Evolutionary conservation across 2,113 vertebrate species (phyloP), one percentile per base, ranked within the genome.

Genomic region (Artemisiospiza belli): DNA sequence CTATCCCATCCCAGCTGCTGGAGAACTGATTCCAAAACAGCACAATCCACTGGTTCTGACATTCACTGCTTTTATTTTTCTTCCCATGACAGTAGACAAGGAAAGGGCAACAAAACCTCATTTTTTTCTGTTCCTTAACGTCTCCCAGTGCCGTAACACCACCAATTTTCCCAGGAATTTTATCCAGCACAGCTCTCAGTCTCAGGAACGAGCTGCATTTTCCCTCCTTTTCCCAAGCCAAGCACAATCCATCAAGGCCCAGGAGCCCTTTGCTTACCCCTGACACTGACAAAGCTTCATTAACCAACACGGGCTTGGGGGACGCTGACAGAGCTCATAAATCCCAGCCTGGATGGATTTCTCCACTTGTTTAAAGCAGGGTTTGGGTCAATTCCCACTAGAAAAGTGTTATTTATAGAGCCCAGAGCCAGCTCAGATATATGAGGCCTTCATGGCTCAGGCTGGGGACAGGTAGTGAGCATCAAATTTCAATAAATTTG

Each of bases 1-100:
- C 43, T 3, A 54, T 30, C 28, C 57, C 58, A 21, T 15, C 12
- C 52, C 87, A 31, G 22, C 82, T 82, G 89, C 74, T 61, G 95
- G 79, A 95, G 80, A 91, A 95, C 83, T 83, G 77, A 94, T 96
- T 94, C 92, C 96, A 95, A 95, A 92, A 33, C 6, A 89, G 72
- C 0, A 62, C 18, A 80, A 27, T 11, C 49, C 82, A 14, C 35
- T 91, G 83, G 66, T 80, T 94, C 64, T 20, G 49, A 67, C 67
- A 67, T 9, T 31, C 58, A 43, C 67, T 18, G 24, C 44, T 12
- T 7, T 8, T 4, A 57, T 89, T 97, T 97, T 89, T 68, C 92
- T 83, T 83, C 74, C 4, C 22, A 89, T 23, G 33, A 67, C 67
- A 87, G 86, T 1, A 24, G 83, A 77, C 68, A 75, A 96, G 86